phyloP scores from a whole-genome alignment of 2,888 invertebrate genomes.

The Creontiades dilutus region DNA sequence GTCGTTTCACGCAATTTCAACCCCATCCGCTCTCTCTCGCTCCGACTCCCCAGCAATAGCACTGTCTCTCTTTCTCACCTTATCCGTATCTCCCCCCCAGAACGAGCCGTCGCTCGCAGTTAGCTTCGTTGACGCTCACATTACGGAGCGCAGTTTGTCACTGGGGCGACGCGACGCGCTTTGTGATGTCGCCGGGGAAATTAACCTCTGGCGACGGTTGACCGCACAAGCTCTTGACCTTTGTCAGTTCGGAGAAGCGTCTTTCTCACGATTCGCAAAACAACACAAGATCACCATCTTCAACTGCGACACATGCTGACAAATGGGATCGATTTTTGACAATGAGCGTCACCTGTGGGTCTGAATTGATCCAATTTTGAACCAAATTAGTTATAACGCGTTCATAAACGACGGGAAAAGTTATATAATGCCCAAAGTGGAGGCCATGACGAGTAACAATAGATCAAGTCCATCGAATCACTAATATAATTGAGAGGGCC shows the following conservation, averaged over 20 bases:
- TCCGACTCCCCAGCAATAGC: not conserved
- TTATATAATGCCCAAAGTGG: too few species aligned
- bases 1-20: not conserved
- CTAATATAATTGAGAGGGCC: too few species aligned
- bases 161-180: slow-evolving; percentile 15
- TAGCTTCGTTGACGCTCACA: not conserved
- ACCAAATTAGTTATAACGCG: too few species aligned
- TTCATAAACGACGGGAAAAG: too few species aligned
- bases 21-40: not conserved
- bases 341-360: too few species aligned
- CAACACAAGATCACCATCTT: not conserved
- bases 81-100: not conserved
- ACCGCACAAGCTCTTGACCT: slow-evolving; percentile 11
- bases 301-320: too few species aligned
- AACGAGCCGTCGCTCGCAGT: not conserved
- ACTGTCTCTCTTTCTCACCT: not conserved
- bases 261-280: not conserved
- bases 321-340: not conserved
- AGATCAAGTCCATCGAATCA: too few species aligned
- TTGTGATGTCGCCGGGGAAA: not conserved
- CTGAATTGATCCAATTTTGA: too few species aligned
- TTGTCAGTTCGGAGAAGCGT: not conserved
- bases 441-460: too few species aligned
- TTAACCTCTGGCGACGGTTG: slow-evolving; percentile 20
- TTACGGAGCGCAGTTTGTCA: slow-evolving; percentile 21